These are phyloP conservation scores for Clunio marinus DNA, from an alignment of 2,888 invertebrate species.

Conservation along the genomic window DNA sequence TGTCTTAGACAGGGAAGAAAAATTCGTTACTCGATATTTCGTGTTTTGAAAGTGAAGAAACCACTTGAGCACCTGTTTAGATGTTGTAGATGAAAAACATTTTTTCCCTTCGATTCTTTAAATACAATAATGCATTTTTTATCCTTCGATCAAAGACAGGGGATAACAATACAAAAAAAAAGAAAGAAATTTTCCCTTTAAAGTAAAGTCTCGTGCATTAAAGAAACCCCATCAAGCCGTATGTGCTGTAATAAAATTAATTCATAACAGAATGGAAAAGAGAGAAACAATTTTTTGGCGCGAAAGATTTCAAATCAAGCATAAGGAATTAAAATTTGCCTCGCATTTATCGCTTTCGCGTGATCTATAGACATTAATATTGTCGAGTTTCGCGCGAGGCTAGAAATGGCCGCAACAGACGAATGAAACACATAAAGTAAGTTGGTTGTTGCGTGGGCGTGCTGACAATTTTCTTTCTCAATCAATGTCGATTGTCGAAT, in stretches of 20 bases:
- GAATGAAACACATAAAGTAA: neutral
- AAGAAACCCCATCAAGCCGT: neutral
- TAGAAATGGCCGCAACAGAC: neutral
- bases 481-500: slow-evolving; percentile 16
- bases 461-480: neutral
- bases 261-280: neutral
- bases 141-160: slow-evolving; percentile 4
- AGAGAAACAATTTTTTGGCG: slow-evolving; percentile 16
- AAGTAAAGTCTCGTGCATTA: too few species aligned
- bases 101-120: neutral
- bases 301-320: neutral
- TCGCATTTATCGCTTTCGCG: slow-evolving; percentile 16
- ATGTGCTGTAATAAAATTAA: slow-evolving; percentile 17
- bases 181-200: too few species aligned
- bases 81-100: neutral
- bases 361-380: slow-evolving; percentile 34
- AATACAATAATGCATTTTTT: slow-evolving; percentile 16
- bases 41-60: neutral
- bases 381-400: slow-evolving; percentile 2
- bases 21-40: slow-evolving; percentile 27
- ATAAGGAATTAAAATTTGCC: neutral
- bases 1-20: slow-evolving; percentile 2
- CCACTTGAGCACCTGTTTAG: slow-evolving; percentile 37
- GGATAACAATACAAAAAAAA: too few species aligned
- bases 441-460: slow-evolving; percentile 2